Evolutionary conservation across 2,888 invertebrate species (phyloP).

Genomic region (Lasiommata megera): DNA sequence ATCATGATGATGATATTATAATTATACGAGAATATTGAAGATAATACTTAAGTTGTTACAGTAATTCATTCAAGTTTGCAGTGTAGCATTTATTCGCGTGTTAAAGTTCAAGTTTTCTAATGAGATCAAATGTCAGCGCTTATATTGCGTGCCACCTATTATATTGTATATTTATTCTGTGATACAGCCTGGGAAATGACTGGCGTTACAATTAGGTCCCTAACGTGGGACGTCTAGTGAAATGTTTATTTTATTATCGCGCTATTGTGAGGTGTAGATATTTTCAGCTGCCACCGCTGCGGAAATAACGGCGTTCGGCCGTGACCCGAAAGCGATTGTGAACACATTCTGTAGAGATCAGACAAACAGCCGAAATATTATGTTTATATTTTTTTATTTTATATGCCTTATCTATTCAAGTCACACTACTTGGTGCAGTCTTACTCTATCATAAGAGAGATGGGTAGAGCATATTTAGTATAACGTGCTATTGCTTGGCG

Average conservation of each 20-base stretch:
- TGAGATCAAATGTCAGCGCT: too few species aligned
- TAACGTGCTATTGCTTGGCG: too few species aligned
- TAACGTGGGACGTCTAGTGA: conserved; percentile 1
- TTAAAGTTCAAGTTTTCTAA: too few species aligned
- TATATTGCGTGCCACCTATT: too few species aligned
- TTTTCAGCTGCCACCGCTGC: conserved; percentile 44
- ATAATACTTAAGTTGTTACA: too few species aligned
- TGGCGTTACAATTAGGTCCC: background rate
- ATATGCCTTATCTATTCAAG: background rate
- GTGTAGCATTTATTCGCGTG: too few species aligned
- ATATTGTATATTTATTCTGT: background rate
- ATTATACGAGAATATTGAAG: too few species aligned
- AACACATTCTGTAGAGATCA: background rate
- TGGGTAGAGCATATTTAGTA: too few species aligned
- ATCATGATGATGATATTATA: too few species aligned
- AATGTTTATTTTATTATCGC: conserved; percentile 9
- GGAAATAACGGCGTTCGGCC: conserved; percentile 50
- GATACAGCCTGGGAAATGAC: background rate
- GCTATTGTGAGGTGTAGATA: conserved; percentile 36
- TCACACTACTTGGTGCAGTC: too few species aligned
- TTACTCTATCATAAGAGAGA: too few species aligned
- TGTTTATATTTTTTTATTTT: conserved; percentile 10
- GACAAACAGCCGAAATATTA: background rate
- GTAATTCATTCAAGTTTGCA: too few species aligned
- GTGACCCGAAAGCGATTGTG: conserved; percentile 44